Base-by-base conservation (phyloP, 1,140 invertebrate species). In the Apolygus lucorum region DNA sequence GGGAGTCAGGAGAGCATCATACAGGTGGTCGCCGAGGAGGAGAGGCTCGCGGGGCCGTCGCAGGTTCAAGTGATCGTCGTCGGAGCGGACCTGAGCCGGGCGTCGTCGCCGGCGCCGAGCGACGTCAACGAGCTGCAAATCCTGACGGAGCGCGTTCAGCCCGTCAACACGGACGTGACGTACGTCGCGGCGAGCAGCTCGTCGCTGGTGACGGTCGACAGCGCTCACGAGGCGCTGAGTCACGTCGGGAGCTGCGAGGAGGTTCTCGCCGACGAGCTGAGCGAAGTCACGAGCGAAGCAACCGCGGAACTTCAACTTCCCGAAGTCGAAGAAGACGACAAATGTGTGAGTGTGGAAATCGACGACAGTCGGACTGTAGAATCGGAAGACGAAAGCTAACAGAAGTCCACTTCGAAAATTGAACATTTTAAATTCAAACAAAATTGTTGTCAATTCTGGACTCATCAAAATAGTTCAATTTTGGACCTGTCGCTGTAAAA, bases 1-100 rank as follows among this genome's bases (percentile, higher is more conserved):
- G 89, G 89, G 70, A 91, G 89, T 76, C 88, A 90, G 78, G 89
- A 91, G 78, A 91, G 89, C 76, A 88, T 89, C 72, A 76, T 88
- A 54, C 87, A 89, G 74, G 78, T 89, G 69, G 87, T 88, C 67
- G 80, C 83, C 59, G 86, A 88, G 69, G 85, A 81, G 69, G 79
- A 77, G 28, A 77, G 72, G 4, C 54, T 59, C 54, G 54, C 54
- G 11, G 54, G 54, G 22, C 54, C 54, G 11, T 59, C 54, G 54
- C 22, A 8, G 11, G 2, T 21, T 4, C 8, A 59, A 22, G 22
- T 59, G 4, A 8, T 11, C 8, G 22, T 26, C 26, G 52, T 68
- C n/a, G 17, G 4, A 2, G 27, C 27, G 11, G 63, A 28, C 17
- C 4, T 14, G 11, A 59, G 11, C 54, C 8, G 13, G 11, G 13